phyloP scores from a whole-genome alignment of 2,888 invertebrate species.

The Tineola bisselliella region DNA sequence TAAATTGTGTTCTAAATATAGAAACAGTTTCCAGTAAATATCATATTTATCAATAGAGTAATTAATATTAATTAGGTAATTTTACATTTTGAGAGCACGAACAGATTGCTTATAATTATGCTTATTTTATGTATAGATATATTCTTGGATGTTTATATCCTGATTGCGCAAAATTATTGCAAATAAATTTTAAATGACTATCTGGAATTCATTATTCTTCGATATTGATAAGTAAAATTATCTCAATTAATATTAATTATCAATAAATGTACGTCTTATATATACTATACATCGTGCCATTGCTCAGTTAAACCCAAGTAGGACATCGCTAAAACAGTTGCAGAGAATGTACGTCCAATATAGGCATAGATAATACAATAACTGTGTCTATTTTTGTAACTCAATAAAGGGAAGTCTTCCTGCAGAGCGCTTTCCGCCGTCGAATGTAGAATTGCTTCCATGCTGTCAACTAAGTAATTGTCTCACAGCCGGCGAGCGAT shows the following conservation, averaged over 20 bases:
- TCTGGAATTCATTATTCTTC: background rate
- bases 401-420: constrained; percentile 63
- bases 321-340: background rate
- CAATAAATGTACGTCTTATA: background rate
- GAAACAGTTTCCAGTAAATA: background rate
- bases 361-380: background rate
- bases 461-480: constrained; percentile 65
- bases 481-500: constrained; percentile 58
- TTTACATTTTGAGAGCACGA: background rate
- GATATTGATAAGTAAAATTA: background rate
- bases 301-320: background rate
- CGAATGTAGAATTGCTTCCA: constrained; percentile 67
- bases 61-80: background rate
- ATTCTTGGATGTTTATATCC: background rate
- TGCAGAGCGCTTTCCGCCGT: constrained; percentile 60
- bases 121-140: background rate
- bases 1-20: background rate
- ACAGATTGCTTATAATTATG: background rate
- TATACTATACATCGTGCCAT: background rate
- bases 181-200: background rate
- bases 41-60: background rate
- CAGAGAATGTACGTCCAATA: background rate
- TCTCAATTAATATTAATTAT: background rate
- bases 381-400: constrained; percentile 33
- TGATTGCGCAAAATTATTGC: background rate